These are phyloP conservation scores for Phodopus roborovskii DNA, from an alignment of 2,113 vertebrate genomes.

Conservation along the genomic window DNA sequence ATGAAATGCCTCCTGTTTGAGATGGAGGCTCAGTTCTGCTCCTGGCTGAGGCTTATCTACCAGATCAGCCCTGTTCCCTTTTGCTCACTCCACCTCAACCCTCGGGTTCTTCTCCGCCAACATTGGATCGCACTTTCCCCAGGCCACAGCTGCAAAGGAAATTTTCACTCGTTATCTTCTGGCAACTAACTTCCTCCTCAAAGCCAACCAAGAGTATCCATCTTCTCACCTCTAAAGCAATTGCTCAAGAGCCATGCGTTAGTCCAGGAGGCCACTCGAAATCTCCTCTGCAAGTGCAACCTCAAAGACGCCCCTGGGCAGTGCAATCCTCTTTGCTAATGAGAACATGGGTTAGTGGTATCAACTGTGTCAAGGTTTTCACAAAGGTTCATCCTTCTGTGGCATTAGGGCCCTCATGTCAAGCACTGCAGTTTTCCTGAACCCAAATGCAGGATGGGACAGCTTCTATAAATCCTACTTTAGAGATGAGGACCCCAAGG, in stretches of 20 bases:
- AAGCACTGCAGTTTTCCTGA: not conserved
- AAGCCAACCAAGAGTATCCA: not conserved
- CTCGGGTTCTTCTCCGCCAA: not conserved
- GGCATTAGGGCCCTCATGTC: not conserved
- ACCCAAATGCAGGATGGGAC: not conserved
- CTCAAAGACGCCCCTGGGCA: not conserved
- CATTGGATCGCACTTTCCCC: not conserved
- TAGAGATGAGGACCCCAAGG: not conserved
- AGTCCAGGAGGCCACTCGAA: not conserved
- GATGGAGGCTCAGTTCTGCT: not conserved
- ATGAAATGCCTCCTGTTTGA: not conserved
- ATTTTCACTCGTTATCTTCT: not conserved
- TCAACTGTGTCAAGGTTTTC: not conserved
- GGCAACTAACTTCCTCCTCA: constrained; percentile 1
- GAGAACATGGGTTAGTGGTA: not conserved
- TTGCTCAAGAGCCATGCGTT: not conserved
- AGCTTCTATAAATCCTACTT: not conserved
- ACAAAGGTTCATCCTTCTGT: not conserved
- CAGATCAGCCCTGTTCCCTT: no score
- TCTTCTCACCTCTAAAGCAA: not conserved
- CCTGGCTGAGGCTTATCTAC: not conserved
- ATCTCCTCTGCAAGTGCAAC: not conserved
- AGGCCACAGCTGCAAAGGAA: not conserved
- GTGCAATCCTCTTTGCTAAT: not conserved
- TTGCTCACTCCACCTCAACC: not conserved